Evolutionary conservation across 2,113 vertebrate genomes (phyloP), one percentile per base, ranked within the genome.

Genomic region (Micronycteris hirsuta): DNA sequence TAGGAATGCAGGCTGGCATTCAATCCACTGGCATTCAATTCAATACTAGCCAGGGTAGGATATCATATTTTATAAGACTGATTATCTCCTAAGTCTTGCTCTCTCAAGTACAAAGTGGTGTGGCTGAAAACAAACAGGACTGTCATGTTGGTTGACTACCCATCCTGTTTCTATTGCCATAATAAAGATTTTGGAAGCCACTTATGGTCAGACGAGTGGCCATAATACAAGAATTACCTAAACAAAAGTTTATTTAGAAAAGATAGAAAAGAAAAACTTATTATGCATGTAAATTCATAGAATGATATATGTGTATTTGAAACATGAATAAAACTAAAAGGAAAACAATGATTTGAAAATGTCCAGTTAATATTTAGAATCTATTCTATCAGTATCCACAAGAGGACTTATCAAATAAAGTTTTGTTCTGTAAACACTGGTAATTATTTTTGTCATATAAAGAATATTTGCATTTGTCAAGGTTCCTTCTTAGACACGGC

Each of bases 41-140:
- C 58, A 9, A 61, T 4, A 28, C 58, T 26, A 61, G 58, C 58
- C 10, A 61, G 58, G 26, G 58, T 26, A 61, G 26, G 28, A 61
- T 28, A 94, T 81, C 36, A 94, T 65, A 76, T 90, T 94, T 94
- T 65, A 80, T 65, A 90, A 56, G 33, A 87, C 15, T 95, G 87
- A 92, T 94, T 91, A 94, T 70, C 86, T 94, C 47, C 45, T 97
- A 56, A 81, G 5, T 74, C 45, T 71, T 76, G 28, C 8, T 36
- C 33, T 80, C n/a, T 76, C 38, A 67, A 38, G 28, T 94, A 84
- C 93, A 96, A 93, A 58, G 36, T n/a, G 7, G 13, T 65, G 9
- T 36, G 14, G 31, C 4, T 54, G 4, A 71, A 93, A 95, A 68
- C 10, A 56, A 89, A 90, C 41, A 92, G 17, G 78, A 92, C 76